A percentile compares a stretch with the other conserved stretches of the same genome.
Conservation (phyloP, 2,888 invertebrate species). For the Allolobophora icterica region DNA sequence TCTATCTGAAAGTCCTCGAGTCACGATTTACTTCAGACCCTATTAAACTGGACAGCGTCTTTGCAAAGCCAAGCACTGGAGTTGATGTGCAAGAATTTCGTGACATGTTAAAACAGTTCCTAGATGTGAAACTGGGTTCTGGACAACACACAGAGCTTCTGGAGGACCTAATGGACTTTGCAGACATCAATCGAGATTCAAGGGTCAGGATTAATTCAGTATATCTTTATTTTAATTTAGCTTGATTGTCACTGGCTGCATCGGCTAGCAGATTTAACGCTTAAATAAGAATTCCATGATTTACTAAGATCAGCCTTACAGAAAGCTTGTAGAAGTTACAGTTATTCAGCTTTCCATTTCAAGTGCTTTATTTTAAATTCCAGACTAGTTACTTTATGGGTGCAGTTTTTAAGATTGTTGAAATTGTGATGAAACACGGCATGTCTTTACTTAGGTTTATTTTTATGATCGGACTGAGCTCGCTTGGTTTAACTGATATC, state of each 20-base stretch:
- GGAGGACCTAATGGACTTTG: constrained; percentile 51
- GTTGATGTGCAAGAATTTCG: constrained; percentile 49
- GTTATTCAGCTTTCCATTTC: neutral
- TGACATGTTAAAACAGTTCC: constrained; percentile 48
- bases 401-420: neutral
- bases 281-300: constrained; percentile 17
- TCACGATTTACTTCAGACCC: neutral
- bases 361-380: neutral
- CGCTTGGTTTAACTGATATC: neutral
- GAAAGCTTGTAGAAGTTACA: neutral
- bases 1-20: neutral
- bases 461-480: neutral
- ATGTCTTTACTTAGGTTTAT: neutral
- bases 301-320: neutral
- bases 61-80: constrained; percentile 9
- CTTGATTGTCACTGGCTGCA: neutral
- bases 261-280: neutral
- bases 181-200: constrained; percentile 56
- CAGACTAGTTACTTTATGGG: neutral
- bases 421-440: neutral
- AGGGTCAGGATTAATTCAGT: constrained; percentile 47
- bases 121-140: constrained; percentile 51
- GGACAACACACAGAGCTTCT: constrained; percentile 51
- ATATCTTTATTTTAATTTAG: neutral
- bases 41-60: constrained; percentile 1